These are phyloP conservation scores for Pitangus sulphuratus DNA, from an alignment of 2,797 vertebrate species.

Conservation along the genomic window DNA sequence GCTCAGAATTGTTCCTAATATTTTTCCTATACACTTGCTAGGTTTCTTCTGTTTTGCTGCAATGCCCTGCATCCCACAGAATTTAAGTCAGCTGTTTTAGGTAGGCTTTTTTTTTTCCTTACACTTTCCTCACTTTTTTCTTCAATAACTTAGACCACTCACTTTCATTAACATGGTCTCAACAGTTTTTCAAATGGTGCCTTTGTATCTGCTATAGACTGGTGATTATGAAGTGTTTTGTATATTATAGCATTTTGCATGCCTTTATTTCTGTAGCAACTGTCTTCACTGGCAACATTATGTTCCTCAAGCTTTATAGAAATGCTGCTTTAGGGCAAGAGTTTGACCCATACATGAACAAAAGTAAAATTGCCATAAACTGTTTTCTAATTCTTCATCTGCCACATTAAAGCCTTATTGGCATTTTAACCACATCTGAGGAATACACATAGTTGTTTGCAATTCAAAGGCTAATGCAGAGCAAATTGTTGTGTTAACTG, in stretches of 20 bases:
- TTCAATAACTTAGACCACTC: neutral
- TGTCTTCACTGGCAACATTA: neutral
- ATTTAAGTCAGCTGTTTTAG: neutral
- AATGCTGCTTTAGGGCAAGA: neutral
- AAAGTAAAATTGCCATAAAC: neutral
- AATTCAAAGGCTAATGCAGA: neutral
- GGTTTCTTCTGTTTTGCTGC: neutral
- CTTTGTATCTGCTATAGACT: neutral
- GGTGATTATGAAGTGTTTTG: neutral
- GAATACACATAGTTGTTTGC: neutral
- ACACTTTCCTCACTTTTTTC: neutral
- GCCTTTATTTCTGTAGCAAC: neutral
- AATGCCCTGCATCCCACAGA: rapidly evolving
- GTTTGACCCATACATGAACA: neutral
- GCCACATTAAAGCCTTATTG: neutral
- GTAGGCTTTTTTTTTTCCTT: neutral
- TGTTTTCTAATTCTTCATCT: neutral
- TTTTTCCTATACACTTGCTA: neutral
- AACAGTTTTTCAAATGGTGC: neutral
- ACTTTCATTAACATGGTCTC: neutral
- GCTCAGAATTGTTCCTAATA: neutral
- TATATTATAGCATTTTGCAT: neutral
- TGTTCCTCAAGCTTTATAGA: neutral
- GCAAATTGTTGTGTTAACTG: neutral
- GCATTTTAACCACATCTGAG: neutral